Conservation (phyloP, 2,888 invertebrate genomes). For the Saturnia japonica region DNA sequence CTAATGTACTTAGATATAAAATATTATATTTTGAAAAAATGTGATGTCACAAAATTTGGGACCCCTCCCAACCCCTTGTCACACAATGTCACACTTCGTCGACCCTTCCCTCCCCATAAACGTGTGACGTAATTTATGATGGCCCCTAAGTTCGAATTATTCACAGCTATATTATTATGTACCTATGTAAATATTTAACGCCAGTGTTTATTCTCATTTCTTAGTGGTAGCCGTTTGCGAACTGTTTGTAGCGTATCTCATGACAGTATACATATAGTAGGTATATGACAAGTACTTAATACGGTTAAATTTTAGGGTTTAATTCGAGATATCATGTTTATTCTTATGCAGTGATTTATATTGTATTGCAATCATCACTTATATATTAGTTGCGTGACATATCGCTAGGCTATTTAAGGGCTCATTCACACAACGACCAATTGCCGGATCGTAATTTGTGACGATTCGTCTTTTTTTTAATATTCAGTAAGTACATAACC, state of each 20-base stretch:
- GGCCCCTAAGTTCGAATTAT: too few species aligned
- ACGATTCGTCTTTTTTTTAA: too few species aligned
- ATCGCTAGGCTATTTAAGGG: neutral
- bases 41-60: too few species aligned
- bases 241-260: constrained; percentile 29
- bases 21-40: too few species aligned
- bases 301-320: constrained; percentile 22
- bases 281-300: constrained; percentile 41
- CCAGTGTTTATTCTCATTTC: neutral
- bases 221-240: constrained; percentile 18
- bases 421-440: too few species aligned
- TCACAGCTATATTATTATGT: neutral
- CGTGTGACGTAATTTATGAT: too few species aligned
- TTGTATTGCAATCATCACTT: neutral
- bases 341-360: neutral
- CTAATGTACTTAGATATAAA: too few species aligned
- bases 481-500: too few species aligned
- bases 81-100: too few species aligned
- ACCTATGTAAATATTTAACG: neutral
- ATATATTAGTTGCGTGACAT: constrained; percentile 1
- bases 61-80: too few species aligned
- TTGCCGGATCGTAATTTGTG: too few species aligned
- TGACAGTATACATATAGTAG: constrained; percentile 35
- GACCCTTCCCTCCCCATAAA: too few species aligned
- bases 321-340: neutral